phyloP scores from a whole-genome alignment of 2,888 invertebrate species.

The Elgonia sp. region DNA sequence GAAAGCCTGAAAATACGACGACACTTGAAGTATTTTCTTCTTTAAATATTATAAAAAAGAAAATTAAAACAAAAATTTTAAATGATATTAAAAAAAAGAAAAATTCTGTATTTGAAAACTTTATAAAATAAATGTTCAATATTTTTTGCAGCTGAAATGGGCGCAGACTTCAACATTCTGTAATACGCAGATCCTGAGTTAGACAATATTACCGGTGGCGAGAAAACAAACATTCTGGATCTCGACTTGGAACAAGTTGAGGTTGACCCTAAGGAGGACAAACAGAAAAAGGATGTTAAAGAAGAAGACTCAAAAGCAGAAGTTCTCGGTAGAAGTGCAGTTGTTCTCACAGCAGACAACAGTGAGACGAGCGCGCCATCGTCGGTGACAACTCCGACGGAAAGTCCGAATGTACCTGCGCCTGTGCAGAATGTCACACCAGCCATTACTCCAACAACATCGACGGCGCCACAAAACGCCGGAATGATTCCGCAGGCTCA shows the following conservation, averaged over 20 bases:
- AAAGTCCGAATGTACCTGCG: slow-evolving; percentile 78
- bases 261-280: slow-evolving; percentile 90
- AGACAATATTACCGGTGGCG: slow-evolving; percentile 92
- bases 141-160: slow-evolving; percentile 93
- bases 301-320: slow-evolving; percentile 83
- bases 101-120: too few species aligned
- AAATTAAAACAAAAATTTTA: too few species aligned
- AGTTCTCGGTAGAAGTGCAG: slow-evolving; percentile 76
- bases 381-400: slow-evolving; percentile 79
- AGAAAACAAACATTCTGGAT: slow-evolving; percentile 95
- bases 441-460: slow-evolving; percentile 78
- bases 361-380: too few species aligned
- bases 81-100: too few species aligned
- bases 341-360: slow-evolving; percentile 79
- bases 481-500: slow-evolving; percentile 86
- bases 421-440: slow-evolving; percentile 76
- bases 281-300: slow-evolving; percentile 86
- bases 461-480: slow-evolving; percentile 79
- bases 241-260: slow-evolving; percentile 94
- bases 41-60: too few species aligned
- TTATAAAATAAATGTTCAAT: background rate
- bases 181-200: slow-evolving; percentile 98
- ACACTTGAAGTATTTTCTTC: too few species aligned
- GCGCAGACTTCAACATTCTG: slow-evolving; percentile 97
- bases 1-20: too few species aligned